Percentiles rank a stretch among this genome's conserved stretches.
phyloP scores from a whole-genome alignment of 2,888 invertebrate species.

The Melieria crassipennis region DNA sequence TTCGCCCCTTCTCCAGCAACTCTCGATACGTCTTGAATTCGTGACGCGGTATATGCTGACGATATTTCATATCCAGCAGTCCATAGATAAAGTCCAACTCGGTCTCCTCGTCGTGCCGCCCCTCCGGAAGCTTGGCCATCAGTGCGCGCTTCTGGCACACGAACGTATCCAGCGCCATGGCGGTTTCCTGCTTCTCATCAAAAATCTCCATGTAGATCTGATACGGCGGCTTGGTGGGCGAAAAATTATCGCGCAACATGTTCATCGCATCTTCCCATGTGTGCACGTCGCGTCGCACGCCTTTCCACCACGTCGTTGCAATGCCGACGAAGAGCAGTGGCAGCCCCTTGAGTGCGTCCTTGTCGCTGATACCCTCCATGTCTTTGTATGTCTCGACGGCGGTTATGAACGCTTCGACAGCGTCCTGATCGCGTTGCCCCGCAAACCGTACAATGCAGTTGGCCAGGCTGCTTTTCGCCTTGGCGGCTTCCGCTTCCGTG shows the following conservation, averaged over 20 bases:
- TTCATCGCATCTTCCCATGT: conserved; percentile 55
- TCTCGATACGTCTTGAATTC: conserved; percentile 56
- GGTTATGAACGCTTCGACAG: conserved; percentile 60
- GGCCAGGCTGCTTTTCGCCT: conserved; percentile 59
- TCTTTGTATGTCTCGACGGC: conserved; percentile 60
- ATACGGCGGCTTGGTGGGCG: conserved; percentile 60
- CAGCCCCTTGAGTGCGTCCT: conserved; percentile 58
- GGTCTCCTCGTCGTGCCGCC: conserved; percentile 58
- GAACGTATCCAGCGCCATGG: conserved; percentile 54
- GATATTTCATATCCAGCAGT: conserved; percentile 54
- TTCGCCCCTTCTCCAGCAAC: conserved; percentile 55
- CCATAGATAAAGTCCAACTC: conserved; percentile 60
- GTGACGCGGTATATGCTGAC: conserved; percentile 55
- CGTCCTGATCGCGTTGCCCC: conserved; percentile 60
- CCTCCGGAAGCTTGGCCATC: conserved; percentile 58
- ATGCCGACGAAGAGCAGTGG: conserved; percentile 54
- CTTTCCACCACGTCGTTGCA: conserved; percentile 61
- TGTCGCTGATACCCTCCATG: conserved; percentile 57
- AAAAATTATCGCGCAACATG: conserved; percentile 59
- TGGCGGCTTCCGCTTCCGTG: conserved; percentile 28
- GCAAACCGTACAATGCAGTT: conserved; percentile 54
- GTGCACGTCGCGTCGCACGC: conserved; percentile 57
- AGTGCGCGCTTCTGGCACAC: conserved; percentile 59
- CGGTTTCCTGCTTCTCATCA: conserved; percentile 47
- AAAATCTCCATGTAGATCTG: conserved; percentile 61